phyloP scores from a whole-genome alignment of 2,797 vertebrate genomes.

The Centroberyx gerrardi region DNA sequence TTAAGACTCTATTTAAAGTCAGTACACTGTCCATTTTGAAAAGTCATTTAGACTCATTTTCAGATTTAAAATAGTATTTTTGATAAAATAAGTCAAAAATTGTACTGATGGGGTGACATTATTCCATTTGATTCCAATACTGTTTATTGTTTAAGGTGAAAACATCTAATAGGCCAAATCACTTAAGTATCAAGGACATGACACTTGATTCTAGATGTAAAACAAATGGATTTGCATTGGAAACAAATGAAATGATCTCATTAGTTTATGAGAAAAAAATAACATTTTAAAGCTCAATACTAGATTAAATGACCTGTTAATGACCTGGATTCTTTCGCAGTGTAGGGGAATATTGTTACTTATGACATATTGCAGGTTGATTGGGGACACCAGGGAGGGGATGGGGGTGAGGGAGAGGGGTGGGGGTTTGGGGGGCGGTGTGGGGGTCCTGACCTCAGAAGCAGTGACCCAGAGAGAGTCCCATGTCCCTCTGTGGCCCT shows the following conservation, averaged over 20 bases:
- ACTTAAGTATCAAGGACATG: neutral
- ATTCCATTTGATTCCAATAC: no score
- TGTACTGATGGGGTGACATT: no score
- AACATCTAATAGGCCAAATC: no score
- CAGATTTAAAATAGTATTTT: no score
- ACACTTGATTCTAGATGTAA: conserved; percentile 1
- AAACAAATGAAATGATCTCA: conserved; percentile 22
- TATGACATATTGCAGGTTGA: conserved; percentile 72
- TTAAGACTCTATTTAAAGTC: neutral
- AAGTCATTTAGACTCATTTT: no score
- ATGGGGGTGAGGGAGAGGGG: conserved; percentile 6
- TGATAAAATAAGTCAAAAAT: no score
- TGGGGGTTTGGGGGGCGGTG: neutral
- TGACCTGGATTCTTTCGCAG: conserved; percentile 10
- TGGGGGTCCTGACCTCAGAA: conserved; percentile 69
- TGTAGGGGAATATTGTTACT: conserved; percentile 64
- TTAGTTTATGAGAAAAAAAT: neutral
- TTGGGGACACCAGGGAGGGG: conserved; percentile 62
- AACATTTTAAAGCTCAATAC: conserved; percentile 38
- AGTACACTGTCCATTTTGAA: no score
- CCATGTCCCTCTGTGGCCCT: conserved; percentile 70
- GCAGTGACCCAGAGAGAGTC: conserved; percentile 83
- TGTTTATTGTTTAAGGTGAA: no score
- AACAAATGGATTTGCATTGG: conserved; percentile 22
- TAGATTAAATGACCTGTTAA: conserved; percentile 45